Conservation (phyloP, 1,140 invertebrate species). For the Dufourea novaeangliae region DNA sequence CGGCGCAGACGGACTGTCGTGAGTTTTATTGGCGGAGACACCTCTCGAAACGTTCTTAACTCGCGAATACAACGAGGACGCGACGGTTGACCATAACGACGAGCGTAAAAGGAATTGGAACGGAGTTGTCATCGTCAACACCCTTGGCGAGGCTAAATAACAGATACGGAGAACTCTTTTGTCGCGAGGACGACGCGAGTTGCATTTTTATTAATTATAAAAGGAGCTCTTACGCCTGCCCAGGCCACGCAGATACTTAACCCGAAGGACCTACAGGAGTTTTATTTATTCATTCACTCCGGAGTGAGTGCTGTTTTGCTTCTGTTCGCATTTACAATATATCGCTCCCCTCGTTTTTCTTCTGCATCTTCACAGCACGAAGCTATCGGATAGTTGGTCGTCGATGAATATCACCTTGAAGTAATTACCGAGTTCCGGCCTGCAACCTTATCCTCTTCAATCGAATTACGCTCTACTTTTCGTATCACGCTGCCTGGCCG, state of each 20-base stretch:
- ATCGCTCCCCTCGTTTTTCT: not conserved
- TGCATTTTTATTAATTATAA: constrained; percentile 35
- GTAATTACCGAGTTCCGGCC: constrained; percentile 15
- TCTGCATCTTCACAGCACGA: not conserved
- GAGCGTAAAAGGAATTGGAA: constrained; percentile 46
- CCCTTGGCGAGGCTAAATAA: constrained; percentile 40
- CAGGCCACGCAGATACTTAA: not conserved
- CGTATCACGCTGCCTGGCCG: not conserved
- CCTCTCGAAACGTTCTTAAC: too few species aligned
- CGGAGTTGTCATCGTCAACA: constrained; percentile 33
- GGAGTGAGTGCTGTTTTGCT: too few species aligned
- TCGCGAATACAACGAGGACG: too few species aligned
- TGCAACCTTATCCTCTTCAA: constrained; percentile 20
- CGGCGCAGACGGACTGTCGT: not conserved
- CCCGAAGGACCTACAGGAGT: not conserved
- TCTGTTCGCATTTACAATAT: too few species aligned
- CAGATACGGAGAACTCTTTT: constrained; percentile 46
- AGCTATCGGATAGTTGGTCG: not conserved
- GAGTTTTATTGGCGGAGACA: not conserved
- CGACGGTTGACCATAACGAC: constrained; percentile 12
- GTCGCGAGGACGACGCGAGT: constrained; percentile 6
- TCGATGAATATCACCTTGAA: constrained; percentile 26
- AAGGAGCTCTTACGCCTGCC: not conserved
- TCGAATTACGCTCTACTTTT: constrained; percentile 8
- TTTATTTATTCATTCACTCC: not conserved